phyloP scores from a whole-genome alignment of 2,888 invertebrate genomes.

The Hydrotaea diabolus region DNA sequence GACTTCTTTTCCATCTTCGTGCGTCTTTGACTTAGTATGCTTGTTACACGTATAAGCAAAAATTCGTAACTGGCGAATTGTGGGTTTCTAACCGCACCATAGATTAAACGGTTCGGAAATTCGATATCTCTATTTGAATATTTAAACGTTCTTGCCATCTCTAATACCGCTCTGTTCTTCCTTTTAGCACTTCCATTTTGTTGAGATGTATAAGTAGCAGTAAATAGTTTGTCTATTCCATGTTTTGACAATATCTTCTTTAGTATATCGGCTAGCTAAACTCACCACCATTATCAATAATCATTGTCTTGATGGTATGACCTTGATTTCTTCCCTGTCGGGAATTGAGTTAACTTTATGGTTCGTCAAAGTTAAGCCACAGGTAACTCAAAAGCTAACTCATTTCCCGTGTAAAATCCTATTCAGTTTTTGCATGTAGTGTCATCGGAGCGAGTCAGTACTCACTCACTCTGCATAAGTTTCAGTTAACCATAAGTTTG shows the following conservation, averaged over 20 bases:
- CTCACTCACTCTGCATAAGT: no score
- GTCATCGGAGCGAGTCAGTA: no score
- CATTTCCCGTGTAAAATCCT: no score
- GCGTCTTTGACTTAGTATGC: slow-evolving; percentile 50
- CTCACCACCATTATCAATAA: background rate
- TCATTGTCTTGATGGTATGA: background rate
- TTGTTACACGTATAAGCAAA: slow-evolving; percentile 42
- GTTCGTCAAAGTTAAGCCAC: no score
- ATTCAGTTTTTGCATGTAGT: no score
- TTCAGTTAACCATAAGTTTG: no score
- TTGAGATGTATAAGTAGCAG: background rate
- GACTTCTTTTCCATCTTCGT: slow-evolving; percentile 53
- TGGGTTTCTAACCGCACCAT: slow-evolving; percentile 51
- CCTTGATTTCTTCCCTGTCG: no score
- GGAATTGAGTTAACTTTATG: no score
- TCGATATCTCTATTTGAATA: slow-evolving; percentile 3
- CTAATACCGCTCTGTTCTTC: background rate
- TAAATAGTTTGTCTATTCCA: background rate
- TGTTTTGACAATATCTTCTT: background rate
- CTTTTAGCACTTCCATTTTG: background rate
- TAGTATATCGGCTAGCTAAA: background rate
- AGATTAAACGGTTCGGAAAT: background rate
- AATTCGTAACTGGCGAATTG: slow-evolving; percentile 53
- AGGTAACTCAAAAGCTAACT: no score
- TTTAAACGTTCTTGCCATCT: background rate